phyloP scores from a whole-genome alignment of 92 coral and sea anemone genomes.

The Zoanthus sociatus region DNA sequence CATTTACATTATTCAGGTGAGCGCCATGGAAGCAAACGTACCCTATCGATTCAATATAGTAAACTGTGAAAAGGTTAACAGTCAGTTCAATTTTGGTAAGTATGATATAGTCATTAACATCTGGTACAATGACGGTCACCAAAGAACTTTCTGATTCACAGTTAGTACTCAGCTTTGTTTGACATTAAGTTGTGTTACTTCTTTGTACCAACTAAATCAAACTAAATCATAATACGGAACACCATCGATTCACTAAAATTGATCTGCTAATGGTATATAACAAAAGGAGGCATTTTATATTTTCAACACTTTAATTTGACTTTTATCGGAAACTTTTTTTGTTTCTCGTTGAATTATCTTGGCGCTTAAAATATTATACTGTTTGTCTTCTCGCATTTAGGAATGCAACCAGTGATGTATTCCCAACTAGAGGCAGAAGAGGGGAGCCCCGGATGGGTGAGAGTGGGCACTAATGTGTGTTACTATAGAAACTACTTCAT shows the following conservation, averaged over 20 bases:
- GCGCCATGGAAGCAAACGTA: constrained; percentile 94
- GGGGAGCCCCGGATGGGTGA: constrained; percentile 94
- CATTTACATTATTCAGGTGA: constrained; percentile 62
- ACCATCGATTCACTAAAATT: too few species aligned
- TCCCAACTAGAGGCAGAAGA: constrained; percentile 88
- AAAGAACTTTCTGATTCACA: too few species aligned
- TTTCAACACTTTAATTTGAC: too few species aligned
- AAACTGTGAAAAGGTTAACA: constrained; percentile 95
- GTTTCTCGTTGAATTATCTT: too few species aligned
- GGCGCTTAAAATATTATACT: neutral
- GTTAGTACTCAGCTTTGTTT: too few species aligned
- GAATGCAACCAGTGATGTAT: constrained; percentile 98
- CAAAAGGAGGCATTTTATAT: too few species aligned
- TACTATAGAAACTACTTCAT: constrained; percentile 92
- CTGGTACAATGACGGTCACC: too few species aligned
- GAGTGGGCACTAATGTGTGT: constrained; percentile 87
- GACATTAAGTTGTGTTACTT: too few species aligned
- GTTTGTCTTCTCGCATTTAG: constrained; percentile 38
- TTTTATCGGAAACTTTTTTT: too few species aligned
- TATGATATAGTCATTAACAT: neutral
- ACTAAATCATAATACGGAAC: too few species aligned
- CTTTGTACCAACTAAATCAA: too few species aligned
- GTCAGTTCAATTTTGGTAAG: constrained; percentile 98
- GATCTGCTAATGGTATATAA: too few species aligned
- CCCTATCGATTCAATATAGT: constrained; percentile 95